Base-by-base conservation (phyloP, 2,888 invertebrate genomes). In the Pelosia muscerda region DNA sequence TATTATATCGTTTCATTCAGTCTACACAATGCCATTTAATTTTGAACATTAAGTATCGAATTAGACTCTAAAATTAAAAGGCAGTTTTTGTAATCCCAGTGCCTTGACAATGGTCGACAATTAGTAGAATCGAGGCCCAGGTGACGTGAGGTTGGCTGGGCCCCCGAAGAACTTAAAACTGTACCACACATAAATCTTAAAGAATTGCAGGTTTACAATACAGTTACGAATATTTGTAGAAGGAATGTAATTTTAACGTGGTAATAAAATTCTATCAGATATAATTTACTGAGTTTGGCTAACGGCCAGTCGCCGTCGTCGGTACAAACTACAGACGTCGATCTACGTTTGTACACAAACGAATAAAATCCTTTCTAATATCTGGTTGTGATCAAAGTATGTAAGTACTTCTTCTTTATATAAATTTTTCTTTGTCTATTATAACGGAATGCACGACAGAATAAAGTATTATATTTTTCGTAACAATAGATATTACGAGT, bases 261-360 rank as follows among this genome's bases (percentile, higher is more conserved):
- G 70, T 58, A 75, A 78, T 80, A 75, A 75, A 75, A 73, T 61
- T 69, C 69, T 72, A 74, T 75, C 65, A 71, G 71, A 78, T 65
- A 78, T 68, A 72, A 70, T 71, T 74, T 71, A 70, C 71, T 78
- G 68, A 63, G 72, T 63, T 78, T 79, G 79, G 81, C 79, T 58
- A n/a, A 49, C 60, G 56, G 78, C 79, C 81, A 79, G 56, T 63
- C 56, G 15, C 55, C 22, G 10, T 42, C 10, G 19, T 54, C n/a
- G 49, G n/a, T 13, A 34, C 34, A 34, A 34, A 34, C 34, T 38
- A 38, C 38, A 38, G 15, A 38, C 38, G n/a, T 49, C 49, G 49
- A 49, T 49, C 49, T 54, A 58, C 67, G 67, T 71, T 65, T 25
- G 59, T 75, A 68, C 63, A 70, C 59, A 71, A 68, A 76, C 71